Base-by-base conservation (phyloP, 2,113 vertebrate species). In the Epinephelus moara region DNA sequence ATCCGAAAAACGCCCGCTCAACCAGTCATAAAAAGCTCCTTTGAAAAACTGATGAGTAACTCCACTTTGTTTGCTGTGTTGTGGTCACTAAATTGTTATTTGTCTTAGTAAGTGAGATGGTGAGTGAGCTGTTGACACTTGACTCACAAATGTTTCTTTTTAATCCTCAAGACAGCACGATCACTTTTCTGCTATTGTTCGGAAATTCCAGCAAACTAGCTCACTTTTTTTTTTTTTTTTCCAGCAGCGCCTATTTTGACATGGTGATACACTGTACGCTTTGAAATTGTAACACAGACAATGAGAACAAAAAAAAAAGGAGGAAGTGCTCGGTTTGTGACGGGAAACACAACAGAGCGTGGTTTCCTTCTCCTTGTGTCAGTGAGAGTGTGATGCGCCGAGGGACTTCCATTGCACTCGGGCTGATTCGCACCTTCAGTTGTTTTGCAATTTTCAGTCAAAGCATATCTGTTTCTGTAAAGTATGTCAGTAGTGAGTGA, bases 241-340 rank as follows among this genome's bases (percentile, higher is more conserved):
- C 79, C 49, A 63, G 62, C 66, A 82, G 40, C 23, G 19, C 70
- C 49, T 85, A 70, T 85, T 80, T 82, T 49, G 8, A 49, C 3
- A 8, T 3, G 10, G 27, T 85, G 13, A 83, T 74, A 47, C 11
- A 42, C 64, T 13, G 25, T 40, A 50, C 1, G 0, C 57, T 88
- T 57, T 89, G 56, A 89, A 84, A 70, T 50, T 50, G 57, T 78
- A 52, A 52, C 71, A 50, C 74, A 71, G 55, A 82, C 80, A 77
- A 64, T 76, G 71, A 84, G 53, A 81, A 64, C 27, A 61, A 25
- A 84, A 76, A 27, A 33, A 57, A 74, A 81, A 85, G 47, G 85
- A 93, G 93, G 95, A 95, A 94, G 93, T 93, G 73, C 66, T 76
- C 30, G 0, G 82, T 86, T 79, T 92, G 84, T 92, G 82, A 94